phyloP scores from a whole-genome alignment of 2,797 vertebrate genomes.

The Smutsia temminckii region DNA sequence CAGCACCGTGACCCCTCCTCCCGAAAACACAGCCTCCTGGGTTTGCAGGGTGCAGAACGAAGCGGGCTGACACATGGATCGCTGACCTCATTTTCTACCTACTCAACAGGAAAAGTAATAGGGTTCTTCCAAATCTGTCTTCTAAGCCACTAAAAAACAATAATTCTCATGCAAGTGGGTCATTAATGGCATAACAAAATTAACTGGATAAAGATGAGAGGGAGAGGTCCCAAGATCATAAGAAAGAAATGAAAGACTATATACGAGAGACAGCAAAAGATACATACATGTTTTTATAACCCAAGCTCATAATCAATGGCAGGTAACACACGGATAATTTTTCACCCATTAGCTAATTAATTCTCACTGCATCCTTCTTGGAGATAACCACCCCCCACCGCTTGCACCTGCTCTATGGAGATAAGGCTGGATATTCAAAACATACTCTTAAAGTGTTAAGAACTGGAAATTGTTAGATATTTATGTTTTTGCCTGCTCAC shows the following conservation, averaged over 20 bases:
- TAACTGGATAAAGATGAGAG: conserved; percentile 61
- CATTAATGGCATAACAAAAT: conserved; percentile 66
- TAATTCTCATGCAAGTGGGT: conserved; percentile 59
- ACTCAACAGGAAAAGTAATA: conserved; percentile 62
- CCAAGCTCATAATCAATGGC: not conserved
- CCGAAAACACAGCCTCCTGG: not conserved
- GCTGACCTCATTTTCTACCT: conserved; percentile 58
- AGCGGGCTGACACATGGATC: not conserved
- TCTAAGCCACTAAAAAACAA: conserved; percentile 66
- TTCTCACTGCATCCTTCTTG: not conserved
- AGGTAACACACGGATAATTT: not conserved
- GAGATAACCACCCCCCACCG: not conserved
- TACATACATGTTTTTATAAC: not conserved
- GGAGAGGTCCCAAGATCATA: conserved; percentile 10
- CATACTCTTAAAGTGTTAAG: not conserved
- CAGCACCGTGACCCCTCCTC: not conserved
- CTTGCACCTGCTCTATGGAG: not conserved
- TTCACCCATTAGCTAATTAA: conserved; percentile 7
- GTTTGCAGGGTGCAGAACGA: not conserved
- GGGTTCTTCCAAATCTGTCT: conserved; percentile 68
- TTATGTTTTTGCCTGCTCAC: not conserved
- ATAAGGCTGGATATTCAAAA: not conserved
- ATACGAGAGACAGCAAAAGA: not conserved
- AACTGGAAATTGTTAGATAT: not conserved
- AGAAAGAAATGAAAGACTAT: conserved; percentile 42